Evolutionary conservation across 2,888 invertebrate genomes (phyloP), one percentile per base, ranked within the genome.

Genomic region (Volucella bombylans): DNA sequence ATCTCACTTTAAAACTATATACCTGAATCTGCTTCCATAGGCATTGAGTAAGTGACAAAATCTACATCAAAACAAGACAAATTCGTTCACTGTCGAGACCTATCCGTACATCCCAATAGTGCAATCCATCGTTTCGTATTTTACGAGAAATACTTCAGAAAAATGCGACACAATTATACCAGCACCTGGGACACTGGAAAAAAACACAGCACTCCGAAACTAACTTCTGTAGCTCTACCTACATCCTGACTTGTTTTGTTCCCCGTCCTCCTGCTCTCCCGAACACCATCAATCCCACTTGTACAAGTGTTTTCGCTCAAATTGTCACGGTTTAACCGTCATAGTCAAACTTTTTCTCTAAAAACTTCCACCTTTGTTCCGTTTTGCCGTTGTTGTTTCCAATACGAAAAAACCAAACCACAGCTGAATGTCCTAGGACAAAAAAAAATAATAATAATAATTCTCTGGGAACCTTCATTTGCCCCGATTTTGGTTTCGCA

Each of bases 281-380:
- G 62, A 50, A 62, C 65, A 49, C 55, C 50, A 54, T 49, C 74
- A 76, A 80, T 85, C 76, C 81, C 76, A 85, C 81, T 85, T 85
- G 81, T 72, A 72, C 81, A 85, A 85, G 81, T 72, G 85, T 85
- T 85, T 77, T 77, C 81, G 71, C 81, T 85, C 76, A 81, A 85
- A 85, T 85, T 81, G 85, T 85, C 81, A 85, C 85, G 68, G 65
- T 55, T 64, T 52, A 43, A 68, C 78, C 67, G 67, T 43, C 59
- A 55, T 15, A 31, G 57, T 62, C 65, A 67, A 85, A 85, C 52
- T 81, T 74, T 80, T 81, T 65, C 38, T 61, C 12, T 18, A 64
- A 76, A 85, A 85, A 85, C 76, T 85, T 81, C 49, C 62, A 62
- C 72, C 64, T 72, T 69, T 77, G 68, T 72, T 72, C 81, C 72